Evolutionary conservation across 2,888 invertebrate genomes (phyloP), one percentile per base, ranked within the genome.

Genomic region (Agrochola macilenta): DNA sequence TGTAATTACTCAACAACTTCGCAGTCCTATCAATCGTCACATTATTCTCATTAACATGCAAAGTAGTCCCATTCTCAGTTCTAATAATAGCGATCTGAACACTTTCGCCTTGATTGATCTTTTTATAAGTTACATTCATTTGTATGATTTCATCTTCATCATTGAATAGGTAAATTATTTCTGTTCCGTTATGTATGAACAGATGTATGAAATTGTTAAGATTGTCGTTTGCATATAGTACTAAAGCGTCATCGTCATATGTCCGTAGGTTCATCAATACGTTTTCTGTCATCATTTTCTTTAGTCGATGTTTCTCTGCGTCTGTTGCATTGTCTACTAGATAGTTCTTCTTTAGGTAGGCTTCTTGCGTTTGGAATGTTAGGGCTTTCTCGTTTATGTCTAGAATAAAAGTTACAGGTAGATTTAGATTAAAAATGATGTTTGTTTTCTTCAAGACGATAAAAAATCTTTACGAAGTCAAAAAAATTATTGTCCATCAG

Each of bases 171-270:
- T 98, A 99, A 64, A 98, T 98, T 43, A 99, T 98, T 95, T 98
- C 97, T 14, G 98, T 98, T 23, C 98, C 98, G 81, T 98, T 98
- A 84, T 98, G 97, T 81, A 99, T 98, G 93, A 98, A 98, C 49
- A 99, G 95, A 93, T 99, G 99, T 71, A 99, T 98, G 93, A 99
- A 99, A 94, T 99, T 99, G 92, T 99, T 99, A 79, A 98, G 96
- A 93, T 99, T 98, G 93, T 99, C 99, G 92, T 99, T 99, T 54
- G 99, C 98, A 91, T 99, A 99, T 12, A 99, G 96, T 30, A 99
- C 98, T 88, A 99, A 94, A 0, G 99, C 98, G 86, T 98, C 97
- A 60, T 97, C 97, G 89, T 98, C 98, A 92, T 99, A 99, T 0
- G 99, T 99, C 88, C 99, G 97, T 80, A 99, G 96, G 94, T 99